These are phyloP conservation scores for Busseola fusca DNA, from an alignment of 2,888 invertebrate species.

Conservation along the genomic window DNA sequence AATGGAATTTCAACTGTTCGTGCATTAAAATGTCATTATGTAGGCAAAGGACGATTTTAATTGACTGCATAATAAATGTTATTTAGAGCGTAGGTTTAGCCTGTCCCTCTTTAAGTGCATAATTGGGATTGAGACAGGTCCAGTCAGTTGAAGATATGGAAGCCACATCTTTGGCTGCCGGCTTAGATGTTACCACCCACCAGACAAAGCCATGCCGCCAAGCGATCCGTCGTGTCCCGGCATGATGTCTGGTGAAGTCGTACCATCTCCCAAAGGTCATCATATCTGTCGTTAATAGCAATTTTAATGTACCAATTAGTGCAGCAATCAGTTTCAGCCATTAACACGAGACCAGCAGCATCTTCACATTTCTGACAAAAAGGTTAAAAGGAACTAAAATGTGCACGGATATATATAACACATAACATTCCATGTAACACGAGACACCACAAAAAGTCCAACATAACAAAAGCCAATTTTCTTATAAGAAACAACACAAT, in stretches of 20 bases:
- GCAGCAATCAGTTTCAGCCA: slow-evolving; percentile 6
- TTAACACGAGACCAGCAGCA: slow-evolving; percentile 2
- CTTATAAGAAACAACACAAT: slow-evolving; percentile 61
- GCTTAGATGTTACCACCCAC: too few relatives aligned
- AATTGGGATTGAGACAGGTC: neutral
- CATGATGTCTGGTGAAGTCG: too few relatives aligned
- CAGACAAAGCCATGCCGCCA: too few relatives aligned
- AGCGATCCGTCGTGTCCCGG: too few relatives aligned
- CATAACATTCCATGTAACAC: slow-evolving; percentile 53
- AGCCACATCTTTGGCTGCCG: too few relatives aligned
- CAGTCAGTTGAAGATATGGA: neutral
- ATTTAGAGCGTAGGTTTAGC: neutral
- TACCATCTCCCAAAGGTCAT: too few relatives aligned
- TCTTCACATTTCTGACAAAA: slow-evolving; percentile 22
- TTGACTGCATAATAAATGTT: slow-evolving; percentile 13
- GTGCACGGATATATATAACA: slow-evolving; percentile 23
- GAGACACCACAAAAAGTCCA: slow-evolving; percentile 47
- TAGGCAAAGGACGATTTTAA: slow-evolving; percentile 38
- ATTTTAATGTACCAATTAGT: neutral
- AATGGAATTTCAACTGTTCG: slow-evolving; percentile 33
- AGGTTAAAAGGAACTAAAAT: slow-evolving; percentile 34
- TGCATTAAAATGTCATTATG: slow-evolving; percentile 43
- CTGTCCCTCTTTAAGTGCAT: neutral
- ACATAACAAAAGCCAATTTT: slow-evolving; percentile 57
- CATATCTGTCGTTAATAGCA: neutral